A percentile compares a stretch with the other conserved stretches of the same genome.
Conservation (phyloP, 2,113 vertebrate species). For the Xenopus tropicalis region DNA sequence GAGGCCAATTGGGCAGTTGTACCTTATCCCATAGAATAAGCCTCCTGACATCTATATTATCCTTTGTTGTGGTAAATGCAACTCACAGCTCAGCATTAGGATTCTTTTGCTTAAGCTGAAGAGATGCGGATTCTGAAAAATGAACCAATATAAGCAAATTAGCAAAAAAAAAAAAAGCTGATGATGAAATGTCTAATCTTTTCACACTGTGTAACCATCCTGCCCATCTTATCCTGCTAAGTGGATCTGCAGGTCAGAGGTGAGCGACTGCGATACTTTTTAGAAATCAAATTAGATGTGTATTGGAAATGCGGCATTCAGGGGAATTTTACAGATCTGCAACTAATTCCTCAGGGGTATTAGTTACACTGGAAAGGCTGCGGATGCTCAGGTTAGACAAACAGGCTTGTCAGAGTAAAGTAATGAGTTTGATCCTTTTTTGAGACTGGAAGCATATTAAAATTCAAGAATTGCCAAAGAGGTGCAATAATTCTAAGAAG, state of each 20-base stretch:
- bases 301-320: conserved; percentile 24
- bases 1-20: too few species aligned
- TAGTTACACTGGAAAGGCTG: conserved; percentile 38
- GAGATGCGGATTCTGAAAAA: not conserved
- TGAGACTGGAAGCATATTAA: conserved; percentile 30
- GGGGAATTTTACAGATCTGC: conserved; percentile 39
- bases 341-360: conserved; percentile 39
- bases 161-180: not conserved
- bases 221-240: not conserved
- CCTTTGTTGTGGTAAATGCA: too few species aligned
- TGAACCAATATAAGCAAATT: conserved; percentile 6
- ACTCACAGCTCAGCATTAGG: too few species aligned
- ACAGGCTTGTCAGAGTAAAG: conserved; percentile 39
- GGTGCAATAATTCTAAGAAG: not conserved
- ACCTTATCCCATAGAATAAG: too few species aligned
- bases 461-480: conserved; percentile 28
- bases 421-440: conserved; percentile 40
- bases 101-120: not conserved
- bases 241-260: conserved; percentile 29
- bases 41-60: too few species aligned
- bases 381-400: conserved; percentile 37
- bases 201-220: conserved; percentile 4
- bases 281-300: conserved; percentile 37
- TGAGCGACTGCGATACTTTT: conserved; percentile 23
- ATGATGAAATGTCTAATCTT: not conserved